phyloP scores from a whole-genome alignment of 2,113 vertebrate genomes.

The Pseudorectes ferrugineus region DNA sequence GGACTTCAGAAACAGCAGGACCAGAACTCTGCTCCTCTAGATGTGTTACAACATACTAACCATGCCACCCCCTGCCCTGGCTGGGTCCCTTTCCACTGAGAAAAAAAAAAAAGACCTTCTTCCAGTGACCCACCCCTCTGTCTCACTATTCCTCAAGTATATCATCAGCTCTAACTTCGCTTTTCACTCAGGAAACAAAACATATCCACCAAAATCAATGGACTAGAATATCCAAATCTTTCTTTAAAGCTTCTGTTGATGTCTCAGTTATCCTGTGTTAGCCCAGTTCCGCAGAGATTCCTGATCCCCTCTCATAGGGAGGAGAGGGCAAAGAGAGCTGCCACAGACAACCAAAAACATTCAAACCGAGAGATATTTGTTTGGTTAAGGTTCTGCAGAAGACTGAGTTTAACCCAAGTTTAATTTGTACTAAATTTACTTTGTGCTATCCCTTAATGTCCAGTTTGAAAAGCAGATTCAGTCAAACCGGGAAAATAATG shows the following conservation, averaged over 20 bases:
- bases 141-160: accelerated
- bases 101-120: background rate
- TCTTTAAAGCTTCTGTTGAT: background rate
- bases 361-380: background rate
- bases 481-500: background rate
- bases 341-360: background rate
- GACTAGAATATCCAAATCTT: background rate
- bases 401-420: background rate
- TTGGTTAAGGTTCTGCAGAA: background rate
- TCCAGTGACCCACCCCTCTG: background rate
- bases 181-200: background rate
- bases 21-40: background rate
- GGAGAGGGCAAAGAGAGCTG: background rate
- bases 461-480: background rate
- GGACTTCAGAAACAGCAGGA: background rate
- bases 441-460: background rate
- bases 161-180: background rate
- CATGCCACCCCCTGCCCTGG: background rate
- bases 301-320: background rate
- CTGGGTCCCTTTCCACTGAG: background rate
- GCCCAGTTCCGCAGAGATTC: background rate
- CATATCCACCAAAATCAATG: background rate
- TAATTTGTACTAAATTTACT: background rate
- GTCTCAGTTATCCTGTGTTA: background rate
- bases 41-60: background rate